phyloP scores from a whole-genome alignment of 2,113 vertebrate genomes.

The Callorhinus ursinus region DNA sequence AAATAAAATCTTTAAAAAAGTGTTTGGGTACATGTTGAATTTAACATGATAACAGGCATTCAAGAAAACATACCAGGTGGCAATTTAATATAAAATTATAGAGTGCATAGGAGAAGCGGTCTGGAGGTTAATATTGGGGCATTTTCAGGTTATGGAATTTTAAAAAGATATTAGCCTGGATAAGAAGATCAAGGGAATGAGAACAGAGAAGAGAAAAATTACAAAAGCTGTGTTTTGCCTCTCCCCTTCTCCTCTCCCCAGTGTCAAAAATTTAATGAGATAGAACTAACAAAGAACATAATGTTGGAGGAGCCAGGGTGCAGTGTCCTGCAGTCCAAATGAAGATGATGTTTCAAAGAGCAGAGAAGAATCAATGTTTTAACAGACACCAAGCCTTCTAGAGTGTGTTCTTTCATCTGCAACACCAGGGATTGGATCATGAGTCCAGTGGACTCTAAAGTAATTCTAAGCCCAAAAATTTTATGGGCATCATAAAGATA shows the following conservation, averaged over 20 bases:
- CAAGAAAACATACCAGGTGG: neutral
- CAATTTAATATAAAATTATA: neutral
- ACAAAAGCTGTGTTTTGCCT: no score
- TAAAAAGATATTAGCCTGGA: neutral
- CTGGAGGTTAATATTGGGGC: neutral
- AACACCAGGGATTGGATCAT: fast-evolving
- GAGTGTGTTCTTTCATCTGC: neutral
- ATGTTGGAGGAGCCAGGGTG: neutral
- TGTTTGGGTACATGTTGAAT: neutral
- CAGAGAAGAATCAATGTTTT: neutral
- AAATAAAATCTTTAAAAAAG: no score
- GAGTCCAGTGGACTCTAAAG: neutral
- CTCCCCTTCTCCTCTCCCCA: neutral
- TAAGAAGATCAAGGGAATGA: neutral
- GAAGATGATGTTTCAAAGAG: neutral
- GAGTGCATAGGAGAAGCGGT: neutral
- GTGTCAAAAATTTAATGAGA: neutral
- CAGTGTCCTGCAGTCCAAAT: neutral
- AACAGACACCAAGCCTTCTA: neutral
- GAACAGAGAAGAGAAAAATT: neutral
- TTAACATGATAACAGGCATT: neutral
- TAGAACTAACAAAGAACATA: neutral
- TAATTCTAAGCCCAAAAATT: neutral
- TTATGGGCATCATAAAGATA: neutral
- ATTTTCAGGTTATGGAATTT: neutral